Evolutionary conservation across 2,888 invertebrate species (phyloP).

Genomic region (Phasia obesa): DNA sequence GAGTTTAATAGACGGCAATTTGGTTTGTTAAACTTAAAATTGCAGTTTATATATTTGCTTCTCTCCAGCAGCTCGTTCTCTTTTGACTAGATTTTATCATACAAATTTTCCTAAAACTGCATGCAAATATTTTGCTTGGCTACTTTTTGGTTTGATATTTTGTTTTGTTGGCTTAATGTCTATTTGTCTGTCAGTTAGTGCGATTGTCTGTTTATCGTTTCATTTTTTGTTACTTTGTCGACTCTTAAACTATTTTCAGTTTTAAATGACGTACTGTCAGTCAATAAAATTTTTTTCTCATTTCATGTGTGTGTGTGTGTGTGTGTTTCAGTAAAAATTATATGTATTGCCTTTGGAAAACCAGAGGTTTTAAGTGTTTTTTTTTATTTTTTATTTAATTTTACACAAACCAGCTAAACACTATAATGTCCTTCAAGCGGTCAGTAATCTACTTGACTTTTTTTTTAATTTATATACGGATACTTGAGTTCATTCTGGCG

Average conservation of each 20-base stretch:
- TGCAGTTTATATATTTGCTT: not conserved
- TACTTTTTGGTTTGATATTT: slow-evolving; percentile 13
- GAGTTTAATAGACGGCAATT: not conserved
- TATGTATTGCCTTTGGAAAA: slow-evolving; percentile 10
- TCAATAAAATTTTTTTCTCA: slow-evolving; percentile 21
- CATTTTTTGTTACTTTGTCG: slow-evolving; percentile 18
- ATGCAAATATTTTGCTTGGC: slow-evolving; percentile 20
- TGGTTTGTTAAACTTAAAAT: not conserved
- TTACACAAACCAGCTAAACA: slow-evolving; percentile 29
- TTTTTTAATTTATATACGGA: slow-evolving; percentile 4
- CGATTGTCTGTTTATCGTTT: slow-evolving; percentile 19
- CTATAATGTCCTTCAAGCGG: slow-evolving; percentile 65
- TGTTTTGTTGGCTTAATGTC: not conserved
- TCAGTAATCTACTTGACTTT: slow-evolving; percentile 62
- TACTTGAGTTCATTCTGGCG: slow-evolving; percentile 5
- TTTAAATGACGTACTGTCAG: slow-evolving; percentile 59
- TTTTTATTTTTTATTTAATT: slow-evolving; percentile 1
- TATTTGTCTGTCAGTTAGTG: slow-evolving; percentile 30
- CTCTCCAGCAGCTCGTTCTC: not conserved
- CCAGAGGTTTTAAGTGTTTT: slow-evolving; percentile 32
- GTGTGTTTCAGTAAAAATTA: slow-evolving; percentile 9
- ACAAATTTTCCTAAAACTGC: slow-evolving; percentile 21
- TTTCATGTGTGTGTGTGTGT: slow-evolving; percentile 1
- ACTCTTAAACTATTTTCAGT: slow-evolving; percentile 48
- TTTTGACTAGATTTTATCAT: slow-evolving; percentile 26